phyloP scores from a whole-genome alignment of 2,113 vertebrate genomes.

The Limnothrissa miodon region DNA sequence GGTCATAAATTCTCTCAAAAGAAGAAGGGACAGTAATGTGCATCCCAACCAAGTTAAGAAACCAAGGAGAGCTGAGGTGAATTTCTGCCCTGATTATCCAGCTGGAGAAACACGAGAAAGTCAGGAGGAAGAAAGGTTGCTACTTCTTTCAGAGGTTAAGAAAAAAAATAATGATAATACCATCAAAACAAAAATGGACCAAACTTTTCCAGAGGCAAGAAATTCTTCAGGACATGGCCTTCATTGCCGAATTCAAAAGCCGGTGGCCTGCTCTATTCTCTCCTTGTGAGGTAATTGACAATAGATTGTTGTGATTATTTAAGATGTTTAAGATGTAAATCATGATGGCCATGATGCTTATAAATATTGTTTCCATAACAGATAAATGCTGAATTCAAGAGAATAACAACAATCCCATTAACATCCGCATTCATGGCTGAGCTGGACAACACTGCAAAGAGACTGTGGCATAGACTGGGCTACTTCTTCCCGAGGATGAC shows the following conservation, averaged over 20 bases:
- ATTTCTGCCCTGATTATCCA: slow-evolving; percentile 29
- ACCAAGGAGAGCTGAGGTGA: slow-evolving; percentile 35
- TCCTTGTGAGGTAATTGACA: slow-evolving; percentile 33
- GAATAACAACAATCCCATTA: no score
- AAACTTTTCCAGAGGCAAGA: slow-evolving; percentile 34
- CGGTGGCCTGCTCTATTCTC: slow-evolving; percentile 41
- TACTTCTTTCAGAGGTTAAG: slow-evolving; percentile 28
- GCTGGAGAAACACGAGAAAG: slow-evolving; percentile 34
- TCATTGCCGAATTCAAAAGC: slow-evolving; percentile 38
- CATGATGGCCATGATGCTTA: no score
- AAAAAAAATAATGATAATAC: slow-evolving; percentile 35
- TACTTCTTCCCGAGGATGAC: no score
- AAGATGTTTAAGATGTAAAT: no score
- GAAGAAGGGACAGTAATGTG: slow-evolving; percentile 8
- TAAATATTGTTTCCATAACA: no score
- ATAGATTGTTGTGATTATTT: no score
- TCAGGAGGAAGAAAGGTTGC: slow-evolving; percentile 25
- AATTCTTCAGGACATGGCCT: slow-evolving; percentile 33
- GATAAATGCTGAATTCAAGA: no score
- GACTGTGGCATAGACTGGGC: no score
- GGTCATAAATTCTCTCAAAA: slow-evolving; percentile 36
- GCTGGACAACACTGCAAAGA: no score
- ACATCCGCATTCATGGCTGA: no score
- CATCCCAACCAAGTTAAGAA: slow-evolving; percentile 39
- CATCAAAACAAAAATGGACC: slow-evolving; percentile 33